These are phyloP conservation scores for Trochalopteron elliotii DNA, from an alignment of 2,113 vertebrate species.

Conservation along the genomic window DNA sequence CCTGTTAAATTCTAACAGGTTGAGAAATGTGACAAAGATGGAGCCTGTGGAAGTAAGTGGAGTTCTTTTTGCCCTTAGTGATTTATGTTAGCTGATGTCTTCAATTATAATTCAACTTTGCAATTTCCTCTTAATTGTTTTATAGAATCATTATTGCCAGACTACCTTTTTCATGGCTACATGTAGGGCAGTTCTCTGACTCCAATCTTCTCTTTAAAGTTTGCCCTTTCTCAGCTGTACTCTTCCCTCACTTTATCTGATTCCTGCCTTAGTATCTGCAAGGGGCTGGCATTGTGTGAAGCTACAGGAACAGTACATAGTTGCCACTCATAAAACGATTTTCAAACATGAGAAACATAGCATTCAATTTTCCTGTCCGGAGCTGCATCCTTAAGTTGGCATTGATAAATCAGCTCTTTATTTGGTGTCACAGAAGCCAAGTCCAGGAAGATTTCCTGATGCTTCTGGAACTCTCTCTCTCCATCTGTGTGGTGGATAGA, in stretches of 20 bases:
- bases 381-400: slow-evolving; percentile 28
- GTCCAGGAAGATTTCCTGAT: not conserved
- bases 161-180: not conserved
- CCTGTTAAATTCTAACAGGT: not conserved
- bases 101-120: not conserved
- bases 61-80: not conserved
- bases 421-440: not conserved
- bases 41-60: not conserved
- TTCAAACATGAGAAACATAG: slow-evolving; percentile 51
- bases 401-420: slow-evolving; percentile 26
- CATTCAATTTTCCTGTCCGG: slow-evolving; percentile 37
- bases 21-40: not conserved
- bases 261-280: not conserved
- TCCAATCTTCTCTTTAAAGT: not conserved
- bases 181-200: not conserved
- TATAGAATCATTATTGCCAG: not conserved
- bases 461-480: not conserved
- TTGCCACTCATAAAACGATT: not conserved
- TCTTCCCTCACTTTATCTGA: not conserved
- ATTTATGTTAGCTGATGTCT: not conserved
- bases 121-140: slow-evolving; percentile 4
- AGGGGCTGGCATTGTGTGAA: not conserved
- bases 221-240: not conserved
- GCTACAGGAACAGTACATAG: not conserved
- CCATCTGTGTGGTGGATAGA: not conserved